Conservation (phyloP, 2,797 vertebrate genomes). For the Spatula clypeata region DNA sequence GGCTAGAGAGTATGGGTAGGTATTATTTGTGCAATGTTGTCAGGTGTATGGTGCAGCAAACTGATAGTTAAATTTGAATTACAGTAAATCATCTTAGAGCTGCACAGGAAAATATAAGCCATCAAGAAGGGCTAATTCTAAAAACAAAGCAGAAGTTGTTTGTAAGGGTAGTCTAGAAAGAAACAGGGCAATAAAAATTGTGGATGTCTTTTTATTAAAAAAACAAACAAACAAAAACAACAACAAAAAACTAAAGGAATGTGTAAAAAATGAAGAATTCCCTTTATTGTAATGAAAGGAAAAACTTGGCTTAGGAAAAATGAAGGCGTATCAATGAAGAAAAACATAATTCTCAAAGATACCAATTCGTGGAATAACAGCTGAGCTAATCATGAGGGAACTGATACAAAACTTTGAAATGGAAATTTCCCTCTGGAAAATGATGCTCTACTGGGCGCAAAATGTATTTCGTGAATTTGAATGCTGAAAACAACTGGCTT, state of each 20-base stretch:
- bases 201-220: neutral
- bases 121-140: conserved; percentile 40
- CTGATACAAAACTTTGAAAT: neutral
- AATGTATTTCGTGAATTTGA: neutral
- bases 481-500: neutral
- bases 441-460: neutral
- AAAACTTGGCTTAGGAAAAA: neutral
- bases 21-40: neutral
- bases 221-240: neutral
- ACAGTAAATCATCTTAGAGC: conserved; percentile 16
- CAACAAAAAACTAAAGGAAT: neutral
- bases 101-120: conserved; percentile 60
- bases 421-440: neutral
- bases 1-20: neutral
- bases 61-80: conserved; percentile 36
- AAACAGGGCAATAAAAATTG: conserved; percentile 44
- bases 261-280: conserved; percentile 26
- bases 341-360: neutral
- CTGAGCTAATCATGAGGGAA: neutral
- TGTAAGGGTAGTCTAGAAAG: conserved; percentile 34
- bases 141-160: conserved; percentile 72
- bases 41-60: neutral
- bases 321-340: neutral
- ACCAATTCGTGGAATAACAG: neutral
- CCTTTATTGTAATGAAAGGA: neutral